phyloP scores from a whole-genome alignment of 2,888 invertebrate species.

The Calephelis perditalis region DNA sequence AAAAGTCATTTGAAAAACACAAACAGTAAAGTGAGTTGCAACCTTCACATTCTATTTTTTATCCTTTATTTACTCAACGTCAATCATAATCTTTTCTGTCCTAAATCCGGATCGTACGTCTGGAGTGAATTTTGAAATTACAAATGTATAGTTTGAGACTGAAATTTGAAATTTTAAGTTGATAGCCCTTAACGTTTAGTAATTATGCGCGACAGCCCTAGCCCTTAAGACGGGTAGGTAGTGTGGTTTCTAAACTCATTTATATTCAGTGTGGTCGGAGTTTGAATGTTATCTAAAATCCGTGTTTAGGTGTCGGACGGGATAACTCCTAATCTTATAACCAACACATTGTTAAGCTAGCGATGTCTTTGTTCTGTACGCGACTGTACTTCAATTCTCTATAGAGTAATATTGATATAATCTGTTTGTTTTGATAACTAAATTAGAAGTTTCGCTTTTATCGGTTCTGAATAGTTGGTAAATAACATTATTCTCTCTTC shows the following conservation, averaged over 20 bases:
- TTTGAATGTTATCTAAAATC: conserved; percentile 78
- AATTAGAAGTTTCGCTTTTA: conserved; percentile 19
- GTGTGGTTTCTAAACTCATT: conserved; percentile 70
- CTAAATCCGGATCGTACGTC: too few species aligned
- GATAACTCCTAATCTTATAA: conserved; percentile 72
- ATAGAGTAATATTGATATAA: conserved; percentile 18
- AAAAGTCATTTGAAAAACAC: too few species aligned
- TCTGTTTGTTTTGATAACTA: conserved; percentile 20
- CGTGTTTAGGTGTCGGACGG: conserved; percentile 76
- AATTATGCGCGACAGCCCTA: conserved; percentile 58
- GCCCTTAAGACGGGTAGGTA: conserved; percentile 59
- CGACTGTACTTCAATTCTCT: conserved; percentile 37
- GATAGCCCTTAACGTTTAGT: conserved; percentile 29
- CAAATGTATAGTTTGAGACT: too few species aligned
- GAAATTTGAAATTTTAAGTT: not conserved
- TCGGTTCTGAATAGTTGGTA: not conserved
- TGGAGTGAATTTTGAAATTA: not conserved
- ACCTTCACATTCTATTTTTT: too few species aligned
- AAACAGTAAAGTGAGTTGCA: too few species aligned
- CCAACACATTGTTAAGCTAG: conserved; percentile 74
- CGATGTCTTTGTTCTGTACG: conserved; percentile 61
- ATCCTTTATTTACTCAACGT: too few species aligned
- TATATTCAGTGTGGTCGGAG: conserved; percentile 74
- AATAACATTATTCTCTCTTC: too few species aligned
- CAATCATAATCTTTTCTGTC: too few species aligned